Conservation (phyloP, 2,113 vertebrate genomes). For the Pseudolaguvia tuberculata region DNA sequence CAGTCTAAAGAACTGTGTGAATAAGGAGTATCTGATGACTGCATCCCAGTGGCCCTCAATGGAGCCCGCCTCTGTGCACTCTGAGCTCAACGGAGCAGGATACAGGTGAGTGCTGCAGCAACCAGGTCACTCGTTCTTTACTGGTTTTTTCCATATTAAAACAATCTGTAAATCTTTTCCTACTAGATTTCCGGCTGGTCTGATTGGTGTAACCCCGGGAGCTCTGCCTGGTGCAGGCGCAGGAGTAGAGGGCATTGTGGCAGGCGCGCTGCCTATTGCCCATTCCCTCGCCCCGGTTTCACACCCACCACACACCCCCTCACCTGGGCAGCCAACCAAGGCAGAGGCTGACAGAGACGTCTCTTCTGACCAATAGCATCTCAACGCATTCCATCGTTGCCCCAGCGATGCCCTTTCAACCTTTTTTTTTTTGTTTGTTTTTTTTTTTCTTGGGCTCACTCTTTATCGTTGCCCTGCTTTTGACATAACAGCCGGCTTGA, state of each 20-base stretch:
- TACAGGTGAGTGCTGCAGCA: conserved; percentile 69
- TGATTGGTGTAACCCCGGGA: conserved; percentile 80
- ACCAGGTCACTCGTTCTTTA: neutral
- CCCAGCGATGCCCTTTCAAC: conserved; percentile 42
- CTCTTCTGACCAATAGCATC: conserved; percentile 86
- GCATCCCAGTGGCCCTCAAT: conserved; percentile 87
- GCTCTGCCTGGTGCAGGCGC: conserved; percentile 72
- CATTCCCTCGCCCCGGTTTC: conserved; percentile 80
- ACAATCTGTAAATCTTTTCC: conserved; percentile 15
- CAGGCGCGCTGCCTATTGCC: conserved; percentile 67
- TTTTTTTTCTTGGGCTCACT: conserved; percentile 16
- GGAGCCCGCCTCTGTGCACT: conserved; percentile 80
- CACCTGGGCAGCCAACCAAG: conserved; percentile 83
- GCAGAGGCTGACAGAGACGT: conserved; percentile 91
- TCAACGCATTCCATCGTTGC: conserved; percentile 69
- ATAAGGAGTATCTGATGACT: conserved; percentile 90
- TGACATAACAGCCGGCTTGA: conserved; percentile 51
- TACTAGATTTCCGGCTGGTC: conserved; percentile 79
- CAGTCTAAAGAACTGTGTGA: conserved; percentile 89
- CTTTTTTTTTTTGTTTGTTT: neutral
- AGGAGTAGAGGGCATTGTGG: conserved; percentile 81
- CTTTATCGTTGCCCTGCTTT: conserved; percentile 47
- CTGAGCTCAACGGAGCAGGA: conserved; percentile 81
- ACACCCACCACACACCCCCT: conserved; percentile 79
- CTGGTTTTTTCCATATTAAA: neutral